Evolutionary conservation across 2,113 vertebrate genomes (phyloP).

Genomic region (Micronycteris hirsuta): DNA sequence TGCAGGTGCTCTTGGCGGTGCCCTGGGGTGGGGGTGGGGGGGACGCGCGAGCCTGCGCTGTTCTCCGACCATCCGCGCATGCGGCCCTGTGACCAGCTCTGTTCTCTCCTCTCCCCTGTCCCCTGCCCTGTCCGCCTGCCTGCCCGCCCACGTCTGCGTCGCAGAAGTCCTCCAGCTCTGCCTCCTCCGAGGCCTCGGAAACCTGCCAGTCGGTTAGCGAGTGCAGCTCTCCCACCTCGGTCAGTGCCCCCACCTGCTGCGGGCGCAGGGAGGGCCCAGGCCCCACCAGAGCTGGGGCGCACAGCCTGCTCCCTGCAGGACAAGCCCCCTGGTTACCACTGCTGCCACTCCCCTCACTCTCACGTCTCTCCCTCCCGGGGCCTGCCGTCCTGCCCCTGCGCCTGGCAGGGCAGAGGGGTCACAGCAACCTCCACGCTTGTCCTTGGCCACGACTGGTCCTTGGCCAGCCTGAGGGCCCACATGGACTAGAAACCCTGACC

Average conservation of each 20-base stretch:
- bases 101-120: conserved; percentile 58
- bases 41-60: fast-evolving
- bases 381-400: not conserved
- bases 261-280: not conserved
- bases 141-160: not conserved
- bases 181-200: conserved; percentile 97
- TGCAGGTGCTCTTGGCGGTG: fast-evolving
- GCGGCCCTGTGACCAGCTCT: conserved; percentile 23
- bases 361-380: not conserved
- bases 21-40: not conserved
- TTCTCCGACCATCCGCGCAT: not conserved
- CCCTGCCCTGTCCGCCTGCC: not conserved
- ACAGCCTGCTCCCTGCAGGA: not conserved
- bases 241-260: conserved; percentile 81
- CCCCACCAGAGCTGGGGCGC: not conserved
- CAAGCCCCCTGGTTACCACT: not conserved
- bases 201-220: conserved; percentile 98
- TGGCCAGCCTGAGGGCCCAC: not conserved
- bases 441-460: not conserved
- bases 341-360: not conserved
- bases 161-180: conserved; percentile 98
- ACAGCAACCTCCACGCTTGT: not conserved
- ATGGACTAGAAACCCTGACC: not conserved
- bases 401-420: not conserved
- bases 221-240: conserved; percentile 97